Evolutionary conservation across 2,888 invertebrate genomes (phyloP), one percentile per base, ranked within the genome.

Genomic region (Cantharis rufa): DNA sequence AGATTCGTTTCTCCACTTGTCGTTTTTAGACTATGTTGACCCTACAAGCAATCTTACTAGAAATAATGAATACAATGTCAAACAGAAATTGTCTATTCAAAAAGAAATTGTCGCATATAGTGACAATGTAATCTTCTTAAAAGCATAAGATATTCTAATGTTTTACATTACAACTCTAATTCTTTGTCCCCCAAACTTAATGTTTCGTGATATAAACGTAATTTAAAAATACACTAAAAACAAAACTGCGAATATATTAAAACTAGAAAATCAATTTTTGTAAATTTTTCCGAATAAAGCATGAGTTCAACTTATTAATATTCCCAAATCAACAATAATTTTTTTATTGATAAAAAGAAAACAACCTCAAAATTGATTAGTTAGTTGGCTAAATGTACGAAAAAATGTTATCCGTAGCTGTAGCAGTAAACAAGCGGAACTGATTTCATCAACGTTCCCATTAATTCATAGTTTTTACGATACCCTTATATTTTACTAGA

Each of bases 1-100:
- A 76, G 79, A 80, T 81, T 81, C 79, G 70, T 63, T 79, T 72
- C 71, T 73, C 76, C 68, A 75, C 71, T 71, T 74, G 74, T 76
- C 68, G 71, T 72, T 78, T 62, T 71, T 69, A 73, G 71, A 69
- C 74, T 76, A 66, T 74, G 69, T 72, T 79, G 68, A 62, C 72
- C 72, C 74, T 74, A 69, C 62, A 69, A 77, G 75, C 69, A 76
- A 76, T 76, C 72, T 66, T 70, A 66, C 72, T 69, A 72, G 48
- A 62, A 61, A 71, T 75, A 75, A 69, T 71, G 71, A 62, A 69
- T 72, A 76, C 61, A 68, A 27, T 61, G 28, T 66, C 24, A 21
- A 66, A 24, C 64, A 66, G 64, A 66, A 66, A 72, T 72, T 48
- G 66, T 61, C 68, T 68, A 63, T 72, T 68, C 66, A 68, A 61